Evolutionary conservation across 2,888 invertebrate species (phyloP), one percentile per base, ranked within the genome.

Genomic region (Papilio protenor): DNA sequence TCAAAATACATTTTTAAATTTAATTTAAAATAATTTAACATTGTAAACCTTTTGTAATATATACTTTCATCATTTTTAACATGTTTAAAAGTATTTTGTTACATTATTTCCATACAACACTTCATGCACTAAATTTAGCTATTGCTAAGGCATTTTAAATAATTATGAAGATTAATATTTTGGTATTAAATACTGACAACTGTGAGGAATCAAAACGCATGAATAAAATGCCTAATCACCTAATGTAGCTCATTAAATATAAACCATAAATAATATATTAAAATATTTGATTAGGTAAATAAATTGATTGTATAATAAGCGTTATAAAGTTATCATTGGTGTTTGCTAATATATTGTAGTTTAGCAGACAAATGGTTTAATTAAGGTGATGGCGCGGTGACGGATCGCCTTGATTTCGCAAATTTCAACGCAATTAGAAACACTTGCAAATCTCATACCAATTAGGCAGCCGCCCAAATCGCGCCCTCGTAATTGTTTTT

Each of bases 371-470:
- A 94, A 94, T 94, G 93, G 92, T 92, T 94, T 94, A 93, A 94
- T 94, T 94, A 94, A 92, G 92, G 92, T 94, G 94, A 94, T 94
- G 92, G 94, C 83, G 88, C 82, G 85, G 89, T 94, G 94, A 94
- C 89, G 91, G 94, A 94, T 94, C 90, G 89, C 91, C 89, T 90
- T 90, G 91, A 87, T 90, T 91, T 90, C 86, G 86, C 87, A 91
- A 92, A 93, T 92, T 93, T 91, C 91, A 85, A 87, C 90, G 93
- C 93, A 93, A 94, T 94, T 94, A 94, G 93, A 87, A 90, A 90
- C 92, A 93, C 90, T 94, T 93, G 93, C 93, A 94, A 94, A 94
- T 94, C 92, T 93, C 93, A 92, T 93, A 94, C 90, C 94, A 94
- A 94, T 94, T 94, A 94, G 94, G 94, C 94, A 94, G 86, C 85